A percentile compares a stretch with the other conserved stretches of the same genome.
phyloP scores from a whole-genome alignment of 2,888 invertebrate genomes.

The Meganola albula region DNA sequence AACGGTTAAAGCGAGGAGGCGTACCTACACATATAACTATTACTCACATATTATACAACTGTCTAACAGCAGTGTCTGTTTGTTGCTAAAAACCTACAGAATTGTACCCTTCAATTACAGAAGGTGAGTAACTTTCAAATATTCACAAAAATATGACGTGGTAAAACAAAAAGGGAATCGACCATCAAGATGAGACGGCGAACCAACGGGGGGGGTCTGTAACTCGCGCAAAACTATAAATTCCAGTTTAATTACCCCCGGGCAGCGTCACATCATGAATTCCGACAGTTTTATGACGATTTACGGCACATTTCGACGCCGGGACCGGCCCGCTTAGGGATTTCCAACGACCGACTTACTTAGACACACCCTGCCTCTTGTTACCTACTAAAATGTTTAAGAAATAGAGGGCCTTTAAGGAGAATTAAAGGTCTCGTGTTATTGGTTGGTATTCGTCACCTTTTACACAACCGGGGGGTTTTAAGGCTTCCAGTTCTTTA shows the following conservation, averaged over 20 bases:
- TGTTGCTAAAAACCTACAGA: too few relatives aligned
- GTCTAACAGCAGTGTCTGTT: too few relatives aligned
- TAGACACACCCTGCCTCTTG: constrained; percentile 36
- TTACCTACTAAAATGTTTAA: constrained; percentile 6
- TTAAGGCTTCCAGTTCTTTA: constrained; percentile 78
- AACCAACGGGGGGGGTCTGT: constrained; percentile 42
- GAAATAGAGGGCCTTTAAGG: constrained; percentile 19
- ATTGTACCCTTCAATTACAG: too few relatives aligned
- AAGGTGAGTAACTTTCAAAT: too few relatives aligned
- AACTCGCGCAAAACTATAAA: constrained; percentile 66
- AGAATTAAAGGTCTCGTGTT: constrained; percentile 28
- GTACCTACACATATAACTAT: too few relatives aligned
- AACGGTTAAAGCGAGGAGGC: too few relatives aligned
- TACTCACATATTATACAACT: too few relatives aligned
- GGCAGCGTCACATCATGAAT: constrained; percentile 84
- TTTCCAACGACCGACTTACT: constrained; percentile 38
- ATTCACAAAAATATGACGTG: constrained; percentile 25
- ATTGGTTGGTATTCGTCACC: constrained; percentile 62
- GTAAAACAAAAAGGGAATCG: constrained; percentile 41
- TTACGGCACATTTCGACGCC: constrained; percentile 78
- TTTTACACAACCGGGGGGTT: constrained; percentile 75
- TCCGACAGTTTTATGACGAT: constrained; percentile 85
- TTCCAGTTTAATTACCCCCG: constrained; percentile 79
- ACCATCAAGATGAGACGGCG: constrained; percentile 45
- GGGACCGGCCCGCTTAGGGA: constrained; percentile 58